Base-by-base conservation (phyloP, 2,797 vertebrate species). In the Varecia variegata region DNA sequence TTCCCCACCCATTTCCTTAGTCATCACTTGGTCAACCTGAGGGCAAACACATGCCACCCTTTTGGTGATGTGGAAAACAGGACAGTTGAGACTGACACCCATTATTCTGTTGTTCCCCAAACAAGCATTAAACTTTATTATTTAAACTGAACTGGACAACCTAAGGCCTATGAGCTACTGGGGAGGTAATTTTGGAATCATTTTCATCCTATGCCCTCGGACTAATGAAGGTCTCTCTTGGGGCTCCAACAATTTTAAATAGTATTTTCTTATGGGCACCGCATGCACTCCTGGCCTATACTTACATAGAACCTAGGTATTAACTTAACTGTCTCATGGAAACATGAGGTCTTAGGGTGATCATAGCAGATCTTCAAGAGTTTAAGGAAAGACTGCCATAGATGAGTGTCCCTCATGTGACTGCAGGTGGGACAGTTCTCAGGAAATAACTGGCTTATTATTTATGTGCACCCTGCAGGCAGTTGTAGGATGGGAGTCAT, bases 391-490 rank as follows among this genome's bases (percentile, higher is more conserved):
- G 5, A n/a, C 2, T 11, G 2, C 2, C 3, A 3, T 54, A 20
- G 50, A 54, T 27, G n/a, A 21, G 7, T 47, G 3, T 32, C 50
- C 35, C 27, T 70, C 7, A 14, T 32, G 17, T 7, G 27, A 70
- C 1, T 2, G 2, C 5, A 71, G 15, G 38, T 11, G 11, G n/a
- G 27, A 25, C 32, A 3, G 35, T 54, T 45, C 11, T 2, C 3
- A 9, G 54, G 27, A 21, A 40, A 50, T 54, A 40, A 45, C 40
- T 60, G n/a, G 68, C 30, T 27, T 11, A 20, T n/a, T 14, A 15
- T 20, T 81, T 45, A 62, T 9, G 20, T 54, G 12, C 1, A 23
- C 40, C 13, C 15, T 23, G 5, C 8, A 45, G 56, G 11, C 9
- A 35, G 23, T 27, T 50, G 38, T 32, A 58, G 43, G 7, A 15